A percentile compares a stretch with the other conserved stretches of the same genome.
Evolutionary conservation across 2,797 vertebrate genomes (phyloP).

Genomic region (Vespertilio murinus): DNA sequence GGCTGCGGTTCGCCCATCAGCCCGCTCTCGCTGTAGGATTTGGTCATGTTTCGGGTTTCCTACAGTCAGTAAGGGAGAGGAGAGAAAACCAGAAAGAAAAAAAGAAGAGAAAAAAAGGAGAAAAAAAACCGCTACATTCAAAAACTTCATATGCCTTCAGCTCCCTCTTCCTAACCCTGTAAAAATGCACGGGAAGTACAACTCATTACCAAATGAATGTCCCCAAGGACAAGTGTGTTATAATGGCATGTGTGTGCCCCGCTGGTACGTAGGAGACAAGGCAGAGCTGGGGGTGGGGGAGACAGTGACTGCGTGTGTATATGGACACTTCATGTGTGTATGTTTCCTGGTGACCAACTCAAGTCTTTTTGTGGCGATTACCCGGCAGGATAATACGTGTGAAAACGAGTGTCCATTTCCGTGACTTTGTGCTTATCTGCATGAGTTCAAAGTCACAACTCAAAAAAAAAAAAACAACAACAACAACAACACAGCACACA

Average conservation of each 20-base stretch:
- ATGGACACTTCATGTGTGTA: background rate
- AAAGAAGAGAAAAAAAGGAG: constrained; percentile 16
- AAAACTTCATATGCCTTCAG: background rate
- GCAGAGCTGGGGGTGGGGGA: background rate
- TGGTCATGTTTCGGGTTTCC: constrained; percentile 91
- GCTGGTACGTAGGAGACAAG: background rate
- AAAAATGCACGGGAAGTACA: constrained; percentile 2
- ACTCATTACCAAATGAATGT: background rate
- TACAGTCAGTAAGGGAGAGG: constrained; percentile 75
- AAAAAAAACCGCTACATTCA: constrained; percentile 46
- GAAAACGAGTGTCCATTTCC: background rate
- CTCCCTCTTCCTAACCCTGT: background rate
- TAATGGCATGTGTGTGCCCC: background rate
- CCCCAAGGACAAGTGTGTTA: background rate
- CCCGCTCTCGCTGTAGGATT: constrained; percentile 92
- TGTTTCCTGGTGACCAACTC: constrained; percentile 11
- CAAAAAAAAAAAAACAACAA: too few species aligned
- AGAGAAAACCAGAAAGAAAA: constrained; percentile 57
- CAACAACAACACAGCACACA: too few species aligned
- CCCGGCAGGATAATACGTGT: background rate
- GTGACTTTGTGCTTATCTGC: constrained; percentile 7
- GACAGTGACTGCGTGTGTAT: background rate
- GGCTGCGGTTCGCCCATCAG: constrained; percentile 87
- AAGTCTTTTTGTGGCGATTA: background rate
- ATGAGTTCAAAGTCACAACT: constrained; percentile 37